phyloP scores from a whole-genome alignment of 2,113 vertebrate genomes.

The Noturus placidus region DNA sequence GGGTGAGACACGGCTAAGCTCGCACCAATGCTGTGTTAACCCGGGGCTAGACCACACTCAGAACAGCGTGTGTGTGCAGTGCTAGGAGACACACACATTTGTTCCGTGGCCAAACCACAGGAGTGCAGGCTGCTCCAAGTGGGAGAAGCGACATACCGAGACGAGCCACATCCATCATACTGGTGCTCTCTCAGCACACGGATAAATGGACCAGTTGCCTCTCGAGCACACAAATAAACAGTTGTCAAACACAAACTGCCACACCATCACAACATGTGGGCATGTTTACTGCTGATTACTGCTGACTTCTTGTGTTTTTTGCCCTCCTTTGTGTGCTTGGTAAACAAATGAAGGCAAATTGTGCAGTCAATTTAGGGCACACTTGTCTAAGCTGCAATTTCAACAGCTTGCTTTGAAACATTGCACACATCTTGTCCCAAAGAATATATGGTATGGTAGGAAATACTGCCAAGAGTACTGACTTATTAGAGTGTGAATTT shows the following conservation, averaged over 20 bases:
- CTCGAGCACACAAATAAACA: conserved; percentile 34
- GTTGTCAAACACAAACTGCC: conserved; percentile 45
- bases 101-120: conserved; percentile 11
- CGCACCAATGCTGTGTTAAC: conserved; percentile 23
- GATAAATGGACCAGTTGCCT: conserved; percentile 27
- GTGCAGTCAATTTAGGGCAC: conserved; percentile 13
- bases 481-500: conserved; percentile 6
- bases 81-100: conserved; percentile 27
- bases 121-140: conserved; percentile 6
- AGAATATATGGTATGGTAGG: background rate
- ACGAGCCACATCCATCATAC: conserved; percentile 29
- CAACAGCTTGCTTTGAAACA: conserved; percentile 20
- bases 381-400: conserved; percentile 40
- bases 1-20: conserved; percentile 23
- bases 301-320: conserved; percentile 48
- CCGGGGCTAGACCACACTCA: conserved; percentile 32
- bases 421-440: background rate
- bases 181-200: conserved; percentile 11
- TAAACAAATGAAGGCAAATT: conserved; percentile 46
- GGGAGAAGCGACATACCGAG: conserved; percentile 19
- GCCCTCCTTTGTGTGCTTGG: conserved; percentile 27
- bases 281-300: conserved; percentile 21
- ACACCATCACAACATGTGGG: conserved; percentile 31
- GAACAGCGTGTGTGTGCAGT: conserved; percentile 3
- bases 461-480: background rate